These are phyloP conservation scores for Thymelicus acteon DNA, from an alignment of 2,888 invertebrate species.

Conservation along the genomic window DNA sequence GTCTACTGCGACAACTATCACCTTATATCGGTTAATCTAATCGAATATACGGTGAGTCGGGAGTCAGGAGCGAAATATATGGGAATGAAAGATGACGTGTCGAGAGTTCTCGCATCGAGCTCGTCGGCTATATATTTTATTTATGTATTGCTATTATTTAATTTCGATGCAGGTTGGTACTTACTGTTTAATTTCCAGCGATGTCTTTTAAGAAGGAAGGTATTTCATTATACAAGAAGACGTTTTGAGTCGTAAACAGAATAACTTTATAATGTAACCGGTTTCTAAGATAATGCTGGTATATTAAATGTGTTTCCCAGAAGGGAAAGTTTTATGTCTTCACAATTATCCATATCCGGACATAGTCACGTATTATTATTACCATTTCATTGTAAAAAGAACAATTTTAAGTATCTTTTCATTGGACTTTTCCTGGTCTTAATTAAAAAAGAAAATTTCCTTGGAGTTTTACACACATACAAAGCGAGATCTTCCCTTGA, in stretches of 20 bases:
- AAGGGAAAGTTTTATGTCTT: background rate
- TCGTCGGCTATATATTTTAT: conserved; percentile 32
- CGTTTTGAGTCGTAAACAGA: background rate
- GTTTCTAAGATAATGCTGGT: background rate
- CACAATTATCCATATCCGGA: background rate
- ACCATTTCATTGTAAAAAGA: background rate
- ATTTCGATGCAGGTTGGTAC: conserved; percentile 44
- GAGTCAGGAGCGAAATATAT: conserved; percentile 49
- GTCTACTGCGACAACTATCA: conserved; percentile 49
- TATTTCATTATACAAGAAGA: background rate
- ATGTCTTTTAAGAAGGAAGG: conserved; percentile 28
- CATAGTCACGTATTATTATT: background rate
- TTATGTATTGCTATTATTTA: conserved; percentile 45
- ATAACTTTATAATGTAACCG: background rate
- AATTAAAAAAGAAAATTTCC: no score
- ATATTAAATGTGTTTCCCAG: background rate
- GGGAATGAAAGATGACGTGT: conserved; percentile 52
- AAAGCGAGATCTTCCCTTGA: no score
- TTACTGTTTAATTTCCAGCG: conserved; percentile 45
- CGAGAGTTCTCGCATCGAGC: conserved; percentile 49
- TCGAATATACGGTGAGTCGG: conserved; percentile 50
- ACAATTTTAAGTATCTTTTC: background rate
- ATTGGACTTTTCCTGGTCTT: no score
- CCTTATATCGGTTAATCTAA: conserved; percentile 46
- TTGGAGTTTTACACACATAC: no score